A percentile compares a stretch with the other conserved stretches of the same genome.
These are phyloP conservation scores for Gonocerus acuteangulatus DNA, from an alignment of 2,888 invertebrate genomes.

Conservation along the genomic window DNA sequence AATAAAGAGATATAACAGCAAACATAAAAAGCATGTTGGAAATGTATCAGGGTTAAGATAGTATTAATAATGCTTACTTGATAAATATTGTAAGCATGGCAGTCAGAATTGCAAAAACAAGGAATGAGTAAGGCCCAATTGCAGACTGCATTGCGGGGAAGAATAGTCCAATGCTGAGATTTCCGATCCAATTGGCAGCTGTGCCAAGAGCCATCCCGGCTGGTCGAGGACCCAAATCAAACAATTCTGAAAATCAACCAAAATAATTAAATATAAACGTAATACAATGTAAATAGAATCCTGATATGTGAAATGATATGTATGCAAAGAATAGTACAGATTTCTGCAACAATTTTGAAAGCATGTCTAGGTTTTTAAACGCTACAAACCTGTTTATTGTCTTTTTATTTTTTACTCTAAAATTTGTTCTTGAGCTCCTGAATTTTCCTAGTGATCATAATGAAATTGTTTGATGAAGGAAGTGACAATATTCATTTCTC, in stretches of 20 bases:
- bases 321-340: not conserved
- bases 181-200: constrained; percentile 79
- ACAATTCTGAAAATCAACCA: constrained; percentile 56
- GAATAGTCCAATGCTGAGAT: constrained; percentile 74
- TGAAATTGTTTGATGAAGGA: no score
- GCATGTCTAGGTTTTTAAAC: not conserved
- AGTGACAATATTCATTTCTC: no score
- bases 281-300: not conserved
- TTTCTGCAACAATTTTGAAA: not conserved
- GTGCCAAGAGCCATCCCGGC: constrained; percentile 82
- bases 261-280: not conserved
- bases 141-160: constrained; percentile 58
- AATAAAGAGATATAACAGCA: no score
- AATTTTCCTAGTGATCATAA: no score
- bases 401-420: no score
- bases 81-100: constrained; percentile 52
- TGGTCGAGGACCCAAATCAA: constrained; percentile 75
- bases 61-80: constrained; percentile 47
- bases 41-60: no score
- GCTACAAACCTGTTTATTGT: not conserved
- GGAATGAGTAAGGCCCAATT: constrained; percentile 65
- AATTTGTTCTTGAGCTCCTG: no score
- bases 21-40: no score
- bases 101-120: constrained; percentile 59
- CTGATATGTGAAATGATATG: not conserved